Percentiles rank a stretch among this genome's conserved stretches.
Conservation (phyloP, 1,140 invertebrate species). For the Pseudomyrmex pallidus region DNA sequence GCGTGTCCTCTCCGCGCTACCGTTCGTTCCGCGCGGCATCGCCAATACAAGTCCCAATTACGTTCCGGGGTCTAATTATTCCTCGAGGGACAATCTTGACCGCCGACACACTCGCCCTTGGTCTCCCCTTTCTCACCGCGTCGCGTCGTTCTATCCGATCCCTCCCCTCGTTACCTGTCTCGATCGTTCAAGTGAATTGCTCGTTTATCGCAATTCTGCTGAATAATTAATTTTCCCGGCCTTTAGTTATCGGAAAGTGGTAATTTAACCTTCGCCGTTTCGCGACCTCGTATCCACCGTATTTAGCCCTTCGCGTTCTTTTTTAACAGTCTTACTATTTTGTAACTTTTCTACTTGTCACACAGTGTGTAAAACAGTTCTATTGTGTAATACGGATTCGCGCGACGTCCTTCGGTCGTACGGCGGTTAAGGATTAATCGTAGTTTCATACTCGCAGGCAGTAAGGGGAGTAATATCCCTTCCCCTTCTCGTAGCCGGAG, state of each 20-base stretch:
- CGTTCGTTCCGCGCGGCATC: neutral
- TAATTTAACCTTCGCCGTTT: neutral
- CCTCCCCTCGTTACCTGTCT: neutral
- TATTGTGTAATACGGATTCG: no score
- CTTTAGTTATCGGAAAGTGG: neutral
- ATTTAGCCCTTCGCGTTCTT: neutral
- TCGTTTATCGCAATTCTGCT: slow-evolving; percentile 21
- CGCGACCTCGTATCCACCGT: neutral
- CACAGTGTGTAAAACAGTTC: no score
- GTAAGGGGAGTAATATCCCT: neutral
- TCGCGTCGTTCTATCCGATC: neutral
- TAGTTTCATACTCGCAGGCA: neutral
- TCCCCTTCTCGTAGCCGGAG: neutral
- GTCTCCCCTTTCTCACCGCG: no score
- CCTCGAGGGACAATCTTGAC: slow-evolving; percentile 13
- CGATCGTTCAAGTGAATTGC: slow-evolving; percentile 4
- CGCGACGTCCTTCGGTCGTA: neutral
- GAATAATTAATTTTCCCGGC: slow-evolving; percentile 27
- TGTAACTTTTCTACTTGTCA: neutral
- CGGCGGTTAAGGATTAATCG: slow-evolving; percentile 2
- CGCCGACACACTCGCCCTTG: neutral
- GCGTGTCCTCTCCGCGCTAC: neutral
- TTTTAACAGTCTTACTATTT: neutral
- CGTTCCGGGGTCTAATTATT: slow-evolving; percentile 31
- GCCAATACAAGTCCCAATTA: slow-evolving; percentile 25